These are phyloP conservation scores for Drosophila melanogaster DNA, from an alignment of 1,140 invertebrate genomes.

Conservation along the genomic window Release_6_plus_ISO1_MT NT_033777.3:16375501-16376000, in stretches of 20 bases:
- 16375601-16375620: slow-evolving; percentile 62
- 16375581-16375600: slow-evolving; percentile 89
- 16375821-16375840: slow-evolving; percentile 64
- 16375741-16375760: slow-evolving; percentile 67
- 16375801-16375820: slow-evolving; percentile 43
- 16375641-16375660: slow-evolving; percentile 85
- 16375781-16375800: slow-evolving; percentile 40
- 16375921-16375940: slow-evolving; percentile 64
- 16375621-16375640: slow-evolving; percentile 85
- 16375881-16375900: slow-evolving; percentile 9
- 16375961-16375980: slow-evolving; percentile 38
- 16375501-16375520: slow-evolving; percentile 38
- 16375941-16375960: slow-evolving; percentile 36
- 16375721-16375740: slow-evolving; percentile 53
- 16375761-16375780: slow-evolving; percentile 49
- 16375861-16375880: slow-evolving; percentile 54
- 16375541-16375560: slow-evolving; percentile 92
- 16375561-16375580: slow-evolving; percentile 93
- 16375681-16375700: slow-evolving; percentile 83
- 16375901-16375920: slow-evolving; percentile 61
- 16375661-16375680: slow-evolving; percentile 70
- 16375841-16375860: slow-evolving; percentile 70
- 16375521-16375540: slow-evolving; percentile 85
- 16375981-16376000: slow-evolving; percentile 47
- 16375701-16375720: slow-evolving; percentile 63